Base-by-base conservation (phyloP, 2,797 vertebrate genomes). In the Enoplosus armatus region DNA sequence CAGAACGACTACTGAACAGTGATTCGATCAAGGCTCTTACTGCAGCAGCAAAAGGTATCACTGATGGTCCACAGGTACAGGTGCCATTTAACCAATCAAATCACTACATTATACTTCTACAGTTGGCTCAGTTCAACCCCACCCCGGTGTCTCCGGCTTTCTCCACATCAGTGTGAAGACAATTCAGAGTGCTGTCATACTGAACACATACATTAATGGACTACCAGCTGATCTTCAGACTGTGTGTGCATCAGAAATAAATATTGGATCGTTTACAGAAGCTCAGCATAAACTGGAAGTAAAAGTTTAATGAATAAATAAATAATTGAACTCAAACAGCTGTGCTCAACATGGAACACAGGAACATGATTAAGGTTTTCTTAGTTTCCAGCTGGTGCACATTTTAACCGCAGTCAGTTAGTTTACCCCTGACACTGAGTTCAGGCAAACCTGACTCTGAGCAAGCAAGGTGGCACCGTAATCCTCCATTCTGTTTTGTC, bases 311-410 rank as follows among this genome's bases (percentile, higher is more conserved):
- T 80, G 72, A 67, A 72, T 77, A 61, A 85, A 84, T 83, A 58
- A 84, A 89, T 81, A 62, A 79, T 80, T 81, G 58, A 84, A 65
- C 27, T 76, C 12, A 45, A 64, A 77, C 83, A 84, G 83, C 83
- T 72, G 77, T 3, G 58, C 73, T 72, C 48, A 35, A 69, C 63
- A 70, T 5, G 16, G 47, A 80, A 73, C 62, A 55, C 15, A 41
- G 65, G 65, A 80, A n/a, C n/a, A n/a, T n/a, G n/a, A n/a, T 53
- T 53, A 39, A 29, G 47, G 33, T 79, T 82, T 65, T 39, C 76
- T 60, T 43, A 64, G 66, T 83, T 69, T 43, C 71, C 69, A 77
- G 59, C 51, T 47, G 41, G 55, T 31, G 47, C 39, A 63, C 60
- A 60, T 60, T 77, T 67, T 47, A 73, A 72, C 26, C 43, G 58